A percentile compares a stretch with the other conserved stretches of the same genome.
These are phyloP conservation scores for Callionymus lyra DNA, from an alignment of 2,113 vertebrate species.

Conservation along the genomic window DNA sequence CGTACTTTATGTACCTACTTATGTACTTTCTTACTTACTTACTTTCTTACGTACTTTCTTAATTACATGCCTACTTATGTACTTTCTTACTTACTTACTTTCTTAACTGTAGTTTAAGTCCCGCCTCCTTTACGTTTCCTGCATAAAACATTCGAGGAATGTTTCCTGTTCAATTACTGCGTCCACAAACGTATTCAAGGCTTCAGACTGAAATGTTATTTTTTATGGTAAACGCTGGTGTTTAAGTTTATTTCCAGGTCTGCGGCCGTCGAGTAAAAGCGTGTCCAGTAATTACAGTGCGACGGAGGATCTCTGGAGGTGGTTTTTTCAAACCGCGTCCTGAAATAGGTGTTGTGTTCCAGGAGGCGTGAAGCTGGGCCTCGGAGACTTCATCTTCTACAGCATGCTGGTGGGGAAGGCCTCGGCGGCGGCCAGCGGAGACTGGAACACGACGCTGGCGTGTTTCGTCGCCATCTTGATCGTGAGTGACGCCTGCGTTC, in stretches of 20 bases:
- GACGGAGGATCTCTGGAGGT: slow-evolving; percentile 3
- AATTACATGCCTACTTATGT: no score
- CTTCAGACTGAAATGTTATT: slow-evolving; percentile 24
- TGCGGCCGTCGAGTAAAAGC: not conserved
- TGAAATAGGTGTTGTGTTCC: slow-evolving; percentile 28
- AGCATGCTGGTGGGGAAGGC: slow-evolving; percentile 98
- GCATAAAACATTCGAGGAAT: slow-evolving; percentile 16
- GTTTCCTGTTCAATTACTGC: slow-evolving; percentile 18
- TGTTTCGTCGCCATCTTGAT: slow-evolving; percentile 99
- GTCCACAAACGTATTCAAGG: not conserved
- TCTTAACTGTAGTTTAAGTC: no score
- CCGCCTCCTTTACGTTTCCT: no score
- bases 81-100: no score
- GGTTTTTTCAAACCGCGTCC: no score
- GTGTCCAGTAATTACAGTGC: slow-evolving; percentile 39
- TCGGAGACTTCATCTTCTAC: slow-evolving; percentile 99
- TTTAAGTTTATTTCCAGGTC: slow-evolving; percentile 6
- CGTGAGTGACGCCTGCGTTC: slow-evolving; percentile 65
- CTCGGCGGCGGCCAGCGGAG: slow-evolving; percentile 92
- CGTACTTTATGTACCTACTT: no score
- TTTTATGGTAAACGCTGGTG: slow-evolving; percentile 41
- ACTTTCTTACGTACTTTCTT: no score
- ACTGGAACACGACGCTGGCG: slow-evolving; percentile 98
- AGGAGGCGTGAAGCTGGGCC: slow-evolving; percentile 95
- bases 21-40: no score